Evolutionary conservation across 2,113 vertebrate genomes (phyloP), one percentile per base, ranked within the genome.

Genomic region (Brachirus orientalis): DNA sequence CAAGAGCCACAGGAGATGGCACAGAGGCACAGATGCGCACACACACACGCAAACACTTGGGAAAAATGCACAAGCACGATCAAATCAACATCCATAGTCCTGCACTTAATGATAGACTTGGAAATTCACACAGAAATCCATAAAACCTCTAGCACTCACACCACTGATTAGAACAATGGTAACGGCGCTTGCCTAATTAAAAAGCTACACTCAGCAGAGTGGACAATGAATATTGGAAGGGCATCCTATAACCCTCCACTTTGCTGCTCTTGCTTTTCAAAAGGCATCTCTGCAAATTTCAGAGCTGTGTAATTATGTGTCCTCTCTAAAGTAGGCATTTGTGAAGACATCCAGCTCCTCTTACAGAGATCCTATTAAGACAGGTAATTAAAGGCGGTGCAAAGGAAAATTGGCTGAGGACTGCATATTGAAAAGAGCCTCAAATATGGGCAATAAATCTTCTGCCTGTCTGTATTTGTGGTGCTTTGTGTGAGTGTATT

Each of bases 321-420:
- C 41, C 35, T 36, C 69, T 85, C 86, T 58, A 76, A 75, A 78
- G 84, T 70, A 81, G 80, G 87, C 84, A 87, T 86, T 87, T 85
- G 86, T 80, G 69, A 89, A 86, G 86, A 84, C 80, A 68, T 83
- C 60, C 77, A 8, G 75, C 74, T 70, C 80, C 79, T 88, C 83
- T 87, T 80, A 60, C 63, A 66, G 50, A 58, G 81, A 83, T 85
- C 77, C 82, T 69, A 87, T 89, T 89, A 88, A 83, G 84, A 86
- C 89, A 85, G 84, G 87, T 90, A 86, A 89, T 90, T 88, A 89
- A 88, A 89, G 67, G 82, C 71, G 44, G 63, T 1, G 54, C 76
- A 44, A 67, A 79, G 53, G 72, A 87, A 89, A 87, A 86, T 79
- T 89, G 83, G 80, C 79, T 70, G 72, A 86, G 77, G 54, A 57